Evolutionary conservation across 2,888 invertebrate species (phyloP), one percentile per base, ranked within the genome.

Genomic region (Scaptomyza cyrtandrae): DNA sequence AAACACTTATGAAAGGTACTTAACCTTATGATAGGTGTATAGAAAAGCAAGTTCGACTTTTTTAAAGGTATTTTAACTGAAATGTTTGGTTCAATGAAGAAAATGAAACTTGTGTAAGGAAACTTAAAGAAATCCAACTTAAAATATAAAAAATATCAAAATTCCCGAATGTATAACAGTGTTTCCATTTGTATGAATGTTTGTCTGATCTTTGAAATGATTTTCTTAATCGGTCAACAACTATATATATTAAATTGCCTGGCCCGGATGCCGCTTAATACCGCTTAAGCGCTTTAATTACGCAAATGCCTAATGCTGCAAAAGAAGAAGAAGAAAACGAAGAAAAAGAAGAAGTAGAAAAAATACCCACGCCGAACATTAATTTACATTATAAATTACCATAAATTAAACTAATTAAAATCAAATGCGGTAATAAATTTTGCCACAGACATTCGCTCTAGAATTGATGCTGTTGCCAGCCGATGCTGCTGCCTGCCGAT

Each of bases 321-420:
- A 39, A 45, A 39, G 14, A 7, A 7, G 3, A 14, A 2, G n/a
- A 14, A 7, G 14, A 7, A 7, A 10, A 14, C 6, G n/a, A 14
- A 7, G 9, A 9, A 39, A 9, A 39, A 39, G 13, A 33, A 33
- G 33, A 3, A 1, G 11, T 2, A 10, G 11, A 33, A 2, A 71
- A 49, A 35, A 35, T 35, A 4, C 39, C 29, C 33, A 49, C 48
- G 48, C 45, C 45, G 43, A 14, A 37, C 43, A 59, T 67, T 68
- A 66, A 71, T 82, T 77, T 77, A 39, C 66, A 76, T 75, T 59
- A 66, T 71, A 69, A 88, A 88, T 82, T 77, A 86, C 65, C 86
- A 83, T 83, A 83, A 77, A 86, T 83, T 86, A 83, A 75, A 82
- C 84, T 83, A 83, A 83, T 83, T 83, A 83, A 86, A 87, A 84